Percentiles rank a stretch among this genome's conserved stretches.
Conservation (phyloP, 1,140 invertebrate genomes). For the Holcopasites calliopsidis region DNA sequence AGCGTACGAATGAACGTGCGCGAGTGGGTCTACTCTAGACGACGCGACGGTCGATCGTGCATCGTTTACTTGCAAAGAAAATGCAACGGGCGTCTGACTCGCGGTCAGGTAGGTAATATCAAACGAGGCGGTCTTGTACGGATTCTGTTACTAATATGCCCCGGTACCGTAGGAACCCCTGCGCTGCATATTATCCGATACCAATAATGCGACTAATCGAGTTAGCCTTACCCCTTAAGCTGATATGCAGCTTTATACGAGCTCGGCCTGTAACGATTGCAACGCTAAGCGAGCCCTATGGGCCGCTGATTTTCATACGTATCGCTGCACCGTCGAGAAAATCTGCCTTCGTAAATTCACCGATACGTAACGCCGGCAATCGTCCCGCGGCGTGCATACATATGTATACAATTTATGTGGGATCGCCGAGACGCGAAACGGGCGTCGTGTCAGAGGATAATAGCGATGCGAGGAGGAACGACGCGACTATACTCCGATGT, state of each 20-base stretch:
- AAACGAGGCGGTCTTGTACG: conserved; percentile 78
- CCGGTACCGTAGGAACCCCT: conserved; percentile 73
- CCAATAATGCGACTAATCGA: conserved; percentile 80
- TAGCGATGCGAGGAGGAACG: neutral
- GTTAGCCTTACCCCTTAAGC: conserved; percentile 76
- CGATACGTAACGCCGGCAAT: conserved; percentile 35
- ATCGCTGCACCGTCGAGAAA: neutral
- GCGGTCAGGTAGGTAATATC: conserved; percentile 77
- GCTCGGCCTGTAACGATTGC: conserved; percentile 67
- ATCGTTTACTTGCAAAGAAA: conserved; percentile 39
- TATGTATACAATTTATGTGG: no score
- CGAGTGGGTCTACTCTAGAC: neutral
- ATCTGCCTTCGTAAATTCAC: conserved; percentile 28
- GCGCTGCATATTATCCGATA: conserved; percentile 80
- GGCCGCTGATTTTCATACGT: neutral
- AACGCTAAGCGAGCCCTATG: conserved; percentile 30
- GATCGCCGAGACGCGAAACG: neutral
- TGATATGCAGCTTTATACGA: conserved; percentile 79
- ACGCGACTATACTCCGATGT: neutral
- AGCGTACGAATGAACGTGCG: neutral
- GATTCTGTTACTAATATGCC: conserved; percentile 80
- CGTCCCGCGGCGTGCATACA: conserved; percentile 38
- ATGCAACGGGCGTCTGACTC: conserved; percentile 35
- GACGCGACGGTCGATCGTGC: conserved; percentile 2
- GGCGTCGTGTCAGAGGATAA: neutral